Conservation (phyloP, 2,113 vertebrate genomes). For the Mesoclemmys tuberculata region DNA sequence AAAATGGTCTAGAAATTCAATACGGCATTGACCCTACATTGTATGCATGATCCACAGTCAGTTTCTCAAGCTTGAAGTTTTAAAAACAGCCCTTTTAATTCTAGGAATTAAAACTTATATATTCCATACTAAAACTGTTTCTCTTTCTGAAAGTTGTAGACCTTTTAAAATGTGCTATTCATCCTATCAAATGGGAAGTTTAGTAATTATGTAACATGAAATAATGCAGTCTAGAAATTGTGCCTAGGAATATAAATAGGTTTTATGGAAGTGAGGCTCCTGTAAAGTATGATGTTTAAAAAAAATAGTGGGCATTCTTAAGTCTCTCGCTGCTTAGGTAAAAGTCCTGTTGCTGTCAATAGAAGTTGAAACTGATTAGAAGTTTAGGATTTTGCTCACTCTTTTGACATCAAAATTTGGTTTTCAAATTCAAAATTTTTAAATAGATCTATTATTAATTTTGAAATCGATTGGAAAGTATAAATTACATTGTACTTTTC, state of each 20-base stretch:
- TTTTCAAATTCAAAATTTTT: not conserved
- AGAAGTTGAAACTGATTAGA: not conserved
- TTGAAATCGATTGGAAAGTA: not conserved
- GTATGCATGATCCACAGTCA: constrained; percentile 81
- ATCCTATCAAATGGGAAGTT: not conserved
- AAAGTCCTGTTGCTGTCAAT: not conserved
- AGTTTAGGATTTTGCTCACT: not conserved
- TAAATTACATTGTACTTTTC: not conserved
- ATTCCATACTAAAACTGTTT: constrained; percentile 29
- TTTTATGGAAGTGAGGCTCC: not conserved
- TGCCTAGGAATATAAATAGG: not conserved
- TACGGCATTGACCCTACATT: constrained; percentile 93
- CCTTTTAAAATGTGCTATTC: not conserved
- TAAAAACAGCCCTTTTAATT: constrained; percentile 65
- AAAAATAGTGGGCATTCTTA: not conserved
- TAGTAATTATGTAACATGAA: not conserved
- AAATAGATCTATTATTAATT: not conserved
- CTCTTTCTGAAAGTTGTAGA: not conserved
- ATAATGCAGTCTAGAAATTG: too few relatives aligned
- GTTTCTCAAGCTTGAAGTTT: constrained; percentile 77
- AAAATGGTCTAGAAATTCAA: constrained; percentile 97
- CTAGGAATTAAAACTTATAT: not conserved
- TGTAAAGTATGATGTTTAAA: not conserved
- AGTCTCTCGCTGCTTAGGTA: not conserved
- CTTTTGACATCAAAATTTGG: not conserved